These are phyloP conservation scores for Aquatica leii DNA, from an alignment of 2,888 invertebrate species.

Conservation along the genomic window DNA sequence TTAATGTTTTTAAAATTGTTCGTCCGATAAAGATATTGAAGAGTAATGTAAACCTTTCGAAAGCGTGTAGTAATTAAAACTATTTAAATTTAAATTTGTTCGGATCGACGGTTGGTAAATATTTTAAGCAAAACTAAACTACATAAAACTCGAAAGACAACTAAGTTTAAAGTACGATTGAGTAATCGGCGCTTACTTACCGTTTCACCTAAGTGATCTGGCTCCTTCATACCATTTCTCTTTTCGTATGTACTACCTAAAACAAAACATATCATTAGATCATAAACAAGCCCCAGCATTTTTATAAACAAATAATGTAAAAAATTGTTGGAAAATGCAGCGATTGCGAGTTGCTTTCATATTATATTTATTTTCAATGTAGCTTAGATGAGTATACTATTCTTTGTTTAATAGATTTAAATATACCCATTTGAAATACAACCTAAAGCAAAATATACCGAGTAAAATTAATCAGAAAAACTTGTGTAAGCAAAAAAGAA, in stretches of 20 bases:
- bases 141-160: slow-evolving; percentile 17
- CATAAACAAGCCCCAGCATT: neutral
- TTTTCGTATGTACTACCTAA: slow-evolving; percentile 74
- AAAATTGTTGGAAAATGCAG: too few relatives aligned
- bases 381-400: too few relatives aligned
- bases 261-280: slow-evolving; percentile 56
- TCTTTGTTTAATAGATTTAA: too few relatives aligned
- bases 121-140: slow-evolving; percentile 22
- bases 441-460: too few relatives aligned
- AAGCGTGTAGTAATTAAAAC: slow-evolving; percentile 24
- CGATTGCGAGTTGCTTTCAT: too few relatives aligned
- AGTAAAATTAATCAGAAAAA: too few relatives aligned
- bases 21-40: slow-evolving; percentile 18
- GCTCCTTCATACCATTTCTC: slow-evolving; percentile 89
- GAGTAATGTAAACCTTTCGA: slow-evolving; percentile 24
- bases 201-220: slow-evolving; percentile 84
- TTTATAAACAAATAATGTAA: too few relatives aligned
- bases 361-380: too few relatives aligned
- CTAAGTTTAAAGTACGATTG: slow-evolving; percentile 7
- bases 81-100: slow-evolving; percentile 28
- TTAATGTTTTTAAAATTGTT: slow-evolving; percentile 32
- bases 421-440: too few relatives aligned
- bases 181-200: slow-evolving; percentile 62
- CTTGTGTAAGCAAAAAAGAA: too few relatives aligned
- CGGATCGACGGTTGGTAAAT: slow-evolving; percentile 21